Conservation (phyloP, 35 echinoderm and acorn worm species). For the Diadema setosum region DNA sequence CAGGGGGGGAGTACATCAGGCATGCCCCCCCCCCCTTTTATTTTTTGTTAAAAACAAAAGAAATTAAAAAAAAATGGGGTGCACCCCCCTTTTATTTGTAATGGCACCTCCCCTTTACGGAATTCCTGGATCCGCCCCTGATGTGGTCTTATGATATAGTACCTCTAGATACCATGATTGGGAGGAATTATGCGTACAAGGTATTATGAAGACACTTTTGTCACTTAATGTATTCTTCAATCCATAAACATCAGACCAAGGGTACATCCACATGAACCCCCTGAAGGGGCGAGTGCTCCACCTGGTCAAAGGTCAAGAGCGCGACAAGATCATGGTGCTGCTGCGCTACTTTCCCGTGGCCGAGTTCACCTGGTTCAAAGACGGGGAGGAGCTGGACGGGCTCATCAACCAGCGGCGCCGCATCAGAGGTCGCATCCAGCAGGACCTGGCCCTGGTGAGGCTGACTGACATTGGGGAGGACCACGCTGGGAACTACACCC, state of each 20-base stretch:
- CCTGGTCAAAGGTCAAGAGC: background rate
- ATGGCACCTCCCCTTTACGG: too few relatives aligned
- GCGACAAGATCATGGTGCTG: background rate
- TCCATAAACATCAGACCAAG: constrained; percentile 10
- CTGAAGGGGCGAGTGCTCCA: background rate
- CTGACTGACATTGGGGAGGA: constrained; percentile 28
- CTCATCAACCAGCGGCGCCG: background rate
- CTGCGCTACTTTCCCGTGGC: constrained; percentile 34
- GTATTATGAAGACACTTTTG: too few relatives aligned
- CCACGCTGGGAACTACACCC: constrained; percentile 60
- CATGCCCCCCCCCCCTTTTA: too few relatives aligned
- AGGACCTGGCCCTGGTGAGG: background rate
- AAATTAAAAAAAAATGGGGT: too few relatives aligned
- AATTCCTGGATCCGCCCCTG: too few relatives aligned
- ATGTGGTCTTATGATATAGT: too few relatives aligned
- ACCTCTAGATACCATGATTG: too few relatives aligned
- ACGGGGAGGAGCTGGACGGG: constrained; percentile 20
- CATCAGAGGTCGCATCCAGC: background rate
- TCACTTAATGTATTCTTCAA: background rate
- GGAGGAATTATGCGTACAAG: too few relatives aligned
- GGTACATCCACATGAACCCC: constrained; percentile 35
- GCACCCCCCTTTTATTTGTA: too few relatives aligned
- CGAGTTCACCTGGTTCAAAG: constrained; percentile 69
- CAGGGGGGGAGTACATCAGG: too few relatives aligned
- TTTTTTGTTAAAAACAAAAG: too few relatives aligned